Percentiles rank a stretch among this genome's conserved stretches.
phyloP scores from a whole-genome alignment of 2,797 vertebrate species.

The Odontamblyopus rebecca region DNA sequence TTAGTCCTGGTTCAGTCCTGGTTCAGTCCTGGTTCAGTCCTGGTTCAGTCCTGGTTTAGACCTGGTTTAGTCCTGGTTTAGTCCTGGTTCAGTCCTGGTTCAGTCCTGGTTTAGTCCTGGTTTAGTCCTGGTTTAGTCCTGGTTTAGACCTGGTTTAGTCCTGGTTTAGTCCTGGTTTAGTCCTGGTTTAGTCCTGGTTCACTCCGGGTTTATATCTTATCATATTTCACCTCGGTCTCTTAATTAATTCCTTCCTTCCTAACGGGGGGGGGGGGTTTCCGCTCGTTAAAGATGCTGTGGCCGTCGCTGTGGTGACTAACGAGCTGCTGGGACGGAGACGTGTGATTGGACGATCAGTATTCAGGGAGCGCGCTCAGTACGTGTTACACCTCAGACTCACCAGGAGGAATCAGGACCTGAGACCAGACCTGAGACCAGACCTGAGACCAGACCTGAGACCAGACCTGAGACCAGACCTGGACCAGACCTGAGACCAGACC shows the following conservation, averaged over 20 bases:
- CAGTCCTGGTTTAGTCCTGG: too few species aligned
- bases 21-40: too few species aligned
- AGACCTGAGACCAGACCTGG: background rate
- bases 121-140: background rate
- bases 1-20: too few species aligned
- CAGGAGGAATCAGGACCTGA: background rate
- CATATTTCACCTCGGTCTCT: background rate
- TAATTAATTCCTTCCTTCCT: background rate
- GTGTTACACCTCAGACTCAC: background rate
- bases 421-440: background rate
- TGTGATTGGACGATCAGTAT: slow-evolving; percentile 5
- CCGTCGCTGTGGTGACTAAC: background rate
- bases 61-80: background rate
- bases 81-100: background rate
- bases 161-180: background rate
- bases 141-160: background rate
- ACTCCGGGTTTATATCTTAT: background rate
- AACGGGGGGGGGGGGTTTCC: background rate
- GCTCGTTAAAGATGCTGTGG: background rate
- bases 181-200: background rate
- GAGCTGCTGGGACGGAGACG: background rate
- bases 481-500: background rate
- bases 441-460: background rate
- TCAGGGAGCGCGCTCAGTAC: background rate
- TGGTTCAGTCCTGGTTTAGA: background rate